A percentile compares a stretch with the other conserved stretches of the same genome.
Conservation (phyloP, 1,140 invertebrate genomes). For the Acromyrmex echinatior region DNA sequence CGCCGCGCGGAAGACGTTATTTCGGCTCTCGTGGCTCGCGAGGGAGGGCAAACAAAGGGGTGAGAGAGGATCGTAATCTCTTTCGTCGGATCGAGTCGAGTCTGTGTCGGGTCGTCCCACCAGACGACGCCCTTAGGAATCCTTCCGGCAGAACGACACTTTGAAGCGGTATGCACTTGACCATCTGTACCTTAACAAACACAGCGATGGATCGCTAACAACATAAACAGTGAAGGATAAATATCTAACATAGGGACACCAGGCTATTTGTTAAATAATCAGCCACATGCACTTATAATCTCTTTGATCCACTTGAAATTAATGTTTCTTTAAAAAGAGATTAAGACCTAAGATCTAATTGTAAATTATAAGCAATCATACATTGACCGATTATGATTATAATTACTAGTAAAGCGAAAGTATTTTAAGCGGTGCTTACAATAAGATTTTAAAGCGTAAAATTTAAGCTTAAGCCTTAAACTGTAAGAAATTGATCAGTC, state of each 20-base stretch:
- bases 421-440: too few relatives aligned
- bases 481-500: too few relatives aligned
- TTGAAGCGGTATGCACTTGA: slow-evolving; percentile 32
- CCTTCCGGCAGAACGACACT: slow-evolving; percentile 5
- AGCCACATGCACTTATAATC: not conserved
- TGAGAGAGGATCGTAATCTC: slow-evolving; percentile 72
- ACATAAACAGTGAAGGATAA: not conserved
- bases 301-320: not conserved
- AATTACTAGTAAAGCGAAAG: too few relatives aligned
- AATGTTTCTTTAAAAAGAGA: not conserved
- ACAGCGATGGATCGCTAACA: slow-evolving; percentile 22
- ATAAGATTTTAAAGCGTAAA: too few relatives aligned
- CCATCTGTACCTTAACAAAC: slow-evolving; percentile 20
- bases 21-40: slow-evolving; percentile 64
- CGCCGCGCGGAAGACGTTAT: slow-evolving; percentile 67
- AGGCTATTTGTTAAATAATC: not conserved
- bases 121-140: slow-evolving; percentile 37
- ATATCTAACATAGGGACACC: not conserved
- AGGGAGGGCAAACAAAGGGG: slow-evolving; percentile 71
- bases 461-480: too few relatives aligned
- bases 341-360: not conserved
- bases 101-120: slow-evolving; percentile 19
- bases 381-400: not conserved
- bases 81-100: slow-evolving; percentile 49
- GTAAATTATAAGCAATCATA: not conserved